phyloP scores from a whole-genome alignment of 1,140 invertebrate genomes.

The Orchesella cincta region DNA sequence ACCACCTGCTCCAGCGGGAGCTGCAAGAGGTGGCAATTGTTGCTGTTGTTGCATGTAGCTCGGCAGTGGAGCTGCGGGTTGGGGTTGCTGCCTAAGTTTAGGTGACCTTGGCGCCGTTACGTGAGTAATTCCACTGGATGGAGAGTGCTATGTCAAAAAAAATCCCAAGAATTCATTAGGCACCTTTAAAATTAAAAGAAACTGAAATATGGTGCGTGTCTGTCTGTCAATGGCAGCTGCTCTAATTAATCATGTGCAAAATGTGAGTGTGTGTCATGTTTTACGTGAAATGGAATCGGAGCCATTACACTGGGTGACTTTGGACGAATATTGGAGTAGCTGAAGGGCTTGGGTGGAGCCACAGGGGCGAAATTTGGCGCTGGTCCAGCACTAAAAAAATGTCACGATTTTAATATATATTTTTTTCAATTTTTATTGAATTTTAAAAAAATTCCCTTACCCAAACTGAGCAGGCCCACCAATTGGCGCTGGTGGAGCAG shows the following conservation, averaged over 20 bases:
- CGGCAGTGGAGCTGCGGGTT: neutral
- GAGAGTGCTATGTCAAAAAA: conserved; percentile 38
- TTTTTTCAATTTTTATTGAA: no score
- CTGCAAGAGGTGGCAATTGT: conserved; percentile 7
- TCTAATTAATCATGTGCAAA: neutral
- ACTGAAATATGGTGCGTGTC: neutral
- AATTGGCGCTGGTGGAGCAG: neutral
- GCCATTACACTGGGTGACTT: conserved; percentile 44
- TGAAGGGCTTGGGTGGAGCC: conserved; percentile 34
- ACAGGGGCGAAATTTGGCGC: neutral
- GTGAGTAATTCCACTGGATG: conserved; percentile 35
- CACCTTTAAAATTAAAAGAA: neutral
- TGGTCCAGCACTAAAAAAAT: no score
- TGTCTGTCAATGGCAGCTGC: neutral
- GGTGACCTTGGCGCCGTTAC: conserved; percentile 43
- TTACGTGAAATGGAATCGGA: conserved; percentile 57
- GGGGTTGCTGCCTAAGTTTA: no score
- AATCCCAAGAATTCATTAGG: neutral
- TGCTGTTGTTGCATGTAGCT: neutral
- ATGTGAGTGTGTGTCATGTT: conserved; percentile 31
- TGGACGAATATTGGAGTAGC: neutral
- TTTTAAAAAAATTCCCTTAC: no score
- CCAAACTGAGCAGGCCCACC: no score
- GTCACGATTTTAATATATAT: no score
- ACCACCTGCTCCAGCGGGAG: conserved; percentile 30